Base-by-base conservation (phyloP, 2,113 vertebrate species). In the Megalops atlanticus region DNA sequence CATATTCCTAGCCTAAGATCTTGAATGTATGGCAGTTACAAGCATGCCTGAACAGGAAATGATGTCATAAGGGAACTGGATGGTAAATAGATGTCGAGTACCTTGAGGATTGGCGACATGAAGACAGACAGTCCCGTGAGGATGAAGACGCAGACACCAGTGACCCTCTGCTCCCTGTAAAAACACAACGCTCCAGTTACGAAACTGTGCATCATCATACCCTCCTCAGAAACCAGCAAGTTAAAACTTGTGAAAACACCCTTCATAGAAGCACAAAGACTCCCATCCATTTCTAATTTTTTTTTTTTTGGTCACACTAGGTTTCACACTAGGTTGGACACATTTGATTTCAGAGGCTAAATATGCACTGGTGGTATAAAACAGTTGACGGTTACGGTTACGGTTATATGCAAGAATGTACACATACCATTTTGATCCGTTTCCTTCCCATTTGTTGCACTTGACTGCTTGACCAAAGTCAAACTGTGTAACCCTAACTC, bases 31-130 rank as follows among this genome's bases (percentile, higher is more conserved):
- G 24, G 21, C 24, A n/a, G 21, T n/a, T 58, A n/a, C 21, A 58
- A n/a, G 2, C 52, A 4, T 58, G 3, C 21, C 24, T 58, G 52
- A 24, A 0, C 6, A 21, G 21, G 21, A 24, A 18, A 18, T 24
- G 21, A 4, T 58, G 15, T 58, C n/a, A 31, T 31, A 64, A 27
- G n/a, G 24, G 58, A 64, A 64, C 8, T 8, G 8, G 11, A n/a
- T n/a, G n/a, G n/a, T n/a, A n/a, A n/a, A n/a, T n/a, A 47, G 64
- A 76, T 21, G 0, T 47, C 3, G 11, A 74, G 71, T 95, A 99
- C 98, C 97, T 99, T 99, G 43, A 99, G 92, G 89, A 99, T 97
- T n/a, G 98, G 98, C 91, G 98, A 93, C 97, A 99, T 99, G n/a
- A 99, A 98, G 64, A 99, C 98, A 14, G 98, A 99, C 14, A 99